Evolutionary conservation across 1,140 invertebrate species (phyloP).

Genomic region (Mya arenaria): DNA sequence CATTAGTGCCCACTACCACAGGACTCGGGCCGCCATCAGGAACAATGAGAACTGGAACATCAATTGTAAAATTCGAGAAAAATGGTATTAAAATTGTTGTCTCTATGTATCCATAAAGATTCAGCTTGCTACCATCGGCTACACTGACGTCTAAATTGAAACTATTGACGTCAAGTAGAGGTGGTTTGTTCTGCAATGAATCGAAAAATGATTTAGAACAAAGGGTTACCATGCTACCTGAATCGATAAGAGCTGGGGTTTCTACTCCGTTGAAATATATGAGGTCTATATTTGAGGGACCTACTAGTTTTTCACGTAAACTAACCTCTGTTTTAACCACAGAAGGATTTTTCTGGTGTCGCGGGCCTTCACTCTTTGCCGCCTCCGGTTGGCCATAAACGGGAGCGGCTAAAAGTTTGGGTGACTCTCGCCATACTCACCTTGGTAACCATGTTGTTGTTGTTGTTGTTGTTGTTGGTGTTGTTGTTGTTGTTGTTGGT

Average conservation of each 20-base stretch:
- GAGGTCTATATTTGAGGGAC: not conserved
- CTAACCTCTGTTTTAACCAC: no score
- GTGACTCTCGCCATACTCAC: not conserved
- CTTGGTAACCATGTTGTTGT: no score
- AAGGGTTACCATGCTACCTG: slow-evolving; percentile 34
- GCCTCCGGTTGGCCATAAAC: not conserved
- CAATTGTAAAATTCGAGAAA: not conserved
- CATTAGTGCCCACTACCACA: slow-evolving; percentile 29
- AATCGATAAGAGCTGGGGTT: slow-evolving; percentile 9
- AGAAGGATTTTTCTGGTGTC: not conserved
- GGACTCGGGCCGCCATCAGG: slow-evolving; percentile 4
- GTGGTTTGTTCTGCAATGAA: not conserved
- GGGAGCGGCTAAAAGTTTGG: not conserved
- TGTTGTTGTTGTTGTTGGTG: no score
- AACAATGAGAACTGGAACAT: not conserved
- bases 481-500: no score
- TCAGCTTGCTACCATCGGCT: slow-evolving; percentile 18
- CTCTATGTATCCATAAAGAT: slow-evolving; percentile 28
- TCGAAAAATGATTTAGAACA: slow-evolving; percentile 13
- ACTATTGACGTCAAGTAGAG: not conserved
- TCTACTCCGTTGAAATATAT: not conserved
- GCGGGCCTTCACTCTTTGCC: not conserved
- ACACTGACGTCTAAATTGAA: slow-evolving; percentile 15
- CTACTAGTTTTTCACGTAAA: slow-evolving; percentile 26
- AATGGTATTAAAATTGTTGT: not conserved